phyloP scores from a whole-genome alignment of 2,888 invertebrate species.

The Mythimna pallens region DNA sequence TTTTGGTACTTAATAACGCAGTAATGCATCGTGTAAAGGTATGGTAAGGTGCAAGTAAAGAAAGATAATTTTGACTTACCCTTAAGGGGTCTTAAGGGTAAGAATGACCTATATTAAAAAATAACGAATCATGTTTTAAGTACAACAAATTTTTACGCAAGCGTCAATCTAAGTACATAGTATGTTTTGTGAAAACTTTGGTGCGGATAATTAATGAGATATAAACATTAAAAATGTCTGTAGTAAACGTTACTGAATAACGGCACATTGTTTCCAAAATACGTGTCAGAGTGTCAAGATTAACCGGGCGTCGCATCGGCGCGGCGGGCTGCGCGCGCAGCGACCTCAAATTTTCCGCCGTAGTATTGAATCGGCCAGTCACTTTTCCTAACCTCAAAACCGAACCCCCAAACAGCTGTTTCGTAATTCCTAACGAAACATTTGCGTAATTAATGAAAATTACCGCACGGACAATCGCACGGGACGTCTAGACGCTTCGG shows the following conservation, averaged over 20 bases:
- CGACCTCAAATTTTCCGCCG: constrained; percentile 71
- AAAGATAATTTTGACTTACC: not conserved
- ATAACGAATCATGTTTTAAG: constrained; percentile 1
- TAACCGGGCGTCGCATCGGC: constrained; percentile 67
- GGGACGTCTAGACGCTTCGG: constrained; percentile 78
- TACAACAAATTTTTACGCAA: not conserved
- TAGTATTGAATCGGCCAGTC: constrained; percentile 86
- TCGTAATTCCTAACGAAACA: constrained; percentile 68
- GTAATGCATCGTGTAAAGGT: not conserved
- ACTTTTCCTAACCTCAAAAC: constrained; percentile 87
- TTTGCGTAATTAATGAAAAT: constrained; percentile 69
- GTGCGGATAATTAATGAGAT: not conserved
- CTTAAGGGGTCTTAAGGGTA: too few species aligned
- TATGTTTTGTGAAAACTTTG: not conserved
- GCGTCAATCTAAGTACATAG: too few species aligned
- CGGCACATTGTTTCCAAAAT: constrained; percentile 64
- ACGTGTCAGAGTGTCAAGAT: constrained; percentile 77
- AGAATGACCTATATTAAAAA: not conserved
- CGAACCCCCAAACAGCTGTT: constrained; percentile 84
- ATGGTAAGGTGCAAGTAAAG: not conserved
- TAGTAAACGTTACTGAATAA: constrained; percentile 4
- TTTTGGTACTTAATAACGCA: not conserved
- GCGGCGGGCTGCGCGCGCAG: constrained; percentile 86
- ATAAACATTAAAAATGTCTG: not conserved
- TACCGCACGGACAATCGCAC: constrained; percentile 66